Conservation (phyloP, 1,140 invertebrate species). For the Hyposmocoma kahamanoa region DNA sequence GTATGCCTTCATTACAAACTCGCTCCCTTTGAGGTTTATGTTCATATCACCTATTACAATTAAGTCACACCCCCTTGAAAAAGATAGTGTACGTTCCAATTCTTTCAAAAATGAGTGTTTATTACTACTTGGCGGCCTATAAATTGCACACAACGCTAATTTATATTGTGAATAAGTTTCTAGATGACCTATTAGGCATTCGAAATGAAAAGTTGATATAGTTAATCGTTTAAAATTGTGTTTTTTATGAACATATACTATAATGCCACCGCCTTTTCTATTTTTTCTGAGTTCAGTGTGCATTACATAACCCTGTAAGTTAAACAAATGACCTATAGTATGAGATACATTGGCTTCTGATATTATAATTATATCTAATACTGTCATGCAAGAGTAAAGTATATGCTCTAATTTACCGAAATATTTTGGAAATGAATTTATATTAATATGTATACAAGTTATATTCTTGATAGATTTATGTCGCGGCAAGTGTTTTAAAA, state of each 20-base stretch:
- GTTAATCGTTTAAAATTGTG: background rate
- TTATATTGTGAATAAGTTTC: background rate
- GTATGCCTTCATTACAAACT: conserved; percentile 4
- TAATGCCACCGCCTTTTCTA: conserved; percentile 7
- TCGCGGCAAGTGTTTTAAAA: background rate
- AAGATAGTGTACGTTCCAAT: background rate
- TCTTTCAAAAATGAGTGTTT: conserved; percentile 7
- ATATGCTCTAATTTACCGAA: conserved; percentile 1
- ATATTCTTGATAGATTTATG: background rate
- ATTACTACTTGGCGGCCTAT: conserved; percentile 4
- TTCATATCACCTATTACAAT: conserved; percentile 5
- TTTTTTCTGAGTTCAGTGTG: conserved; percentile 6
- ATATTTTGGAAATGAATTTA: background rate
- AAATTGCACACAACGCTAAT: conserved; percentile 1
- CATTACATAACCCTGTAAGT: background rate
- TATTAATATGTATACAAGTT: conserved; percentile 1
- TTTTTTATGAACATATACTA: conserved; percentile 6
- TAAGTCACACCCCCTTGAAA: background rate
- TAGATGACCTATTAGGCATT: background rate
- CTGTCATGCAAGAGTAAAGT: background rate
- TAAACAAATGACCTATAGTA: conserved; percentile 1
- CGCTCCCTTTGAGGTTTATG: background rate
- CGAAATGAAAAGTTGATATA: background rate
- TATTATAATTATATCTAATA: background rate
- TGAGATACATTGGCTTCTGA: conserved; percentile 2